phyloP scores from a whole-genome alignment of 2,113 vertebrate species.

The Indicator maculatus region DNA sequence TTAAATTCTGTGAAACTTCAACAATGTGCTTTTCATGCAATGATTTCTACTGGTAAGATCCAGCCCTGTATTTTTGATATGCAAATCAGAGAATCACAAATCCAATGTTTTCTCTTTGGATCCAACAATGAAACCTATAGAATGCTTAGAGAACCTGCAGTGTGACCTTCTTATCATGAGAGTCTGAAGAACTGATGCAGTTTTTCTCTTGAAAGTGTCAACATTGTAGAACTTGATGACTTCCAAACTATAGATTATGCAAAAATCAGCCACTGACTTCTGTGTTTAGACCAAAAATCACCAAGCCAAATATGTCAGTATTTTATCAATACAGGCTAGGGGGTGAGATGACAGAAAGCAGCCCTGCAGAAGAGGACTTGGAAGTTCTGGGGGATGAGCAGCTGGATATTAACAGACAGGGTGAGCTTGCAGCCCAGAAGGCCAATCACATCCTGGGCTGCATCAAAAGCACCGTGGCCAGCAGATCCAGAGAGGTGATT shows the following conservation, averaged over 20 bases:
- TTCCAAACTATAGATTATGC: neutral
- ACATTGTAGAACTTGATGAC: neutral
- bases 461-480: too few relatives aligned
- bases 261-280: neutral
- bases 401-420: too few relatives aligned
- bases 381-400: too few relatives aligned
- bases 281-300: neutral
- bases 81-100: neutral
- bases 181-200: neutral
- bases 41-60: neutral
- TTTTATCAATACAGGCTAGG: too few relatives aligned
- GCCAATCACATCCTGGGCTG: too few relatives aligned
- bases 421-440: too few relatives aligned
- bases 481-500: too few relatives aligned
- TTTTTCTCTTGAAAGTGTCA: neutral
- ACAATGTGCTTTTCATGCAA: neutral
- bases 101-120: neutral
- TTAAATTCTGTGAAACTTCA: neutral
- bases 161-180: neutral
- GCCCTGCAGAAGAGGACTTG: too few relatives aligned
- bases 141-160: neutral
- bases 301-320: neutral
- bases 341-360: too few relatives aligned
- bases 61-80: neutral
- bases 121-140: neutral